A percentile compares a stretch with the other conserved stretches of the same genome.
Evolutionary conservation across 2,888 invertebrate species (phyloP).

Genomic region (Melinopterus prodromus): DNA sequence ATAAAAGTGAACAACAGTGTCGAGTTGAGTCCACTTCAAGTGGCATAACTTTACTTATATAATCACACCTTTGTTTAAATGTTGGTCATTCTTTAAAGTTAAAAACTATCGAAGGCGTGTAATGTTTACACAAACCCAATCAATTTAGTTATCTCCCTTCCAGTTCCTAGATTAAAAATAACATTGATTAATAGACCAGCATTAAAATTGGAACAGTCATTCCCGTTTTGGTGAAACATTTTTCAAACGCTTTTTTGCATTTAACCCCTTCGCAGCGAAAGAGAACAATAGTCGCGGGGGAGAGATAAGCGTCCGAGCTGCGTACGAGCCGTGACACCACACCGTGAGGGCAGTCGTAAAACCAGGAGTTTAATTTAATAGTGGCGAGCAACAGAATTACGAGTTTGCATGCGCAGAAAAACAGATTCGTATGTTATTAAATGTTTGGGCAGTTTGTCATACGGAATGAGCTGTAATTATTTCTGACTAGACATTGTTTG

Average conservation of each 20-base stretch:
- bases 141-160: too few relatives aligned
- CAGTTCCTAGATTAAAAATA: background rate
- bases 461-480: conserved; percentile 22
- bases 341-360: background rate
- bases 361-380: conserved; percentile 21
- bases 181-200: background rate
- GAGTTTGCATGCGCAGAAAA: conserved; percentile 14
- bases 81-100: too few relatives aligned
- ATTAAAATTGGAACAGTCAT: background rate
- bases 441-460: conserved; percentile 16
- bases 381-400: conserved; percentile 10
- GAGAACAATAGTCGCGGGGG: background rate
- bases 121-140: too few relatives aligned
- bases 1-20: too few relatives aligned
- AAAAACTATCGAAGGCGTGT: too few relatives aligned
- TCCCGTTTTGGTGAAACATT: background rate
- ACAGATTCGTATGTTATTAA: conserved; percentile 25
- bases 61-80: too few relatives aligned
- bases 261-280: background rate
- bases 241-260: background rate
- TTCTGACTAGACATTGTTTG: conserved; percentile 8
- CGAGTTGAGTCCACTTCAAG: too few relatives aligned
- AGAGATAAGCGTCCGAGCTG: background rate
- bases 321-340: background rate
- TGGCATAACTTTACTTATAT: too few relatives aligned